Conservation (phyloP, 2,797 vertebrate genomes). For the Silurus lanzhouensis region DNA sequence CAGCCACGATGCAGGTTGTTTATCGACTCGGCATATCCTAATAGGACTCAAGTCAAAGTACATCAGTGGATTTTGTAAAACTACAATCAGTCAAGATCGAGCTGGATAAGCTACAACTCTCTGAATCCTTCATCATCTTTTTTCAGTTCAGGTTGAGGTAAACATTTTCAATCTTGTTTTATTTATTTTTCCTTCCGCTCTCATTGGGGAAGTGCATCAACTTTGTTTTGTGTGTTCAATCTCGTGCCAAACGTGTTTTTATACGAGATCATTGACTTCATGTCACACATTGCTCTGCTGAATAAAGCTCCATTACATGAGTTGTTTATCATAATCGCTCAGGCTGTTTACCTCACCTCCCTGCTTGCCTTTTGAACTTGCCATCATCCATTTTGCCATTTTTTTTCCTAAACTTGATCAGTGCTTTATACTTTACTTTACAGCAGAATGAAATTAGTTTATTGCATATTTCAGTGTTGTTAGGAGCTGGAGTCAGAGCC, state of each 20-base stretch:
- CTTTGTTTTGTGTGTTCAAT: neutral
- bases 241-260: conserved; percentile 22
- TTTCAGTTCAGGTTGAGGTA: neutral
- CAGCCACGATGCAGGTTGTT: neutral
- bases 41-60: neutral
- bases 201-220: neutral
- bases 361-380: conserved; percentile 21
- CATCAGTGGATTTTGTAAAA: neutral
- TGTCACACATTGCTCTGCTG: conserved; percentile 24
- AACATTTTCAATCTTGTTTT: neutral
- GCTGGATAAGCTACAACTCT: neutral
- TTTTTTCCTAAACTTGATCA: conserved; percentile 25
- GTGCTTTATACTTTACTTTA: too few species aligned
- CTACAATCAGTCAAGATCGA: conserved; percentile 11
- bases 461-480: too few species aligned
- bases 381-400: conserved; percentile 12
- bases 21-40: neutral
- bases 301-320: conserved; percentile 20
- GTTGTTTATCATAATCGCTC: conserved; percentile 35
- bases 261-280: conserved; percentile 17
- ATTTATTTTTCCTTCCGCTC: neutral
- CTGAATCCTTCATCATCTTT: conserved; percentile 20
- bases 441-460: too few species aligned
- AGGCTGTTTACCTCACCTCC: conserved; percentile 34
- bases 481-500: too few species aligned